A percentile compares a stretch with the other conserved stretches of the same genome.
Evolutionary conservation across 2,113 vertebrate genomes (phyloP).

Genomic region (Carollia perspicillata): DNA sequence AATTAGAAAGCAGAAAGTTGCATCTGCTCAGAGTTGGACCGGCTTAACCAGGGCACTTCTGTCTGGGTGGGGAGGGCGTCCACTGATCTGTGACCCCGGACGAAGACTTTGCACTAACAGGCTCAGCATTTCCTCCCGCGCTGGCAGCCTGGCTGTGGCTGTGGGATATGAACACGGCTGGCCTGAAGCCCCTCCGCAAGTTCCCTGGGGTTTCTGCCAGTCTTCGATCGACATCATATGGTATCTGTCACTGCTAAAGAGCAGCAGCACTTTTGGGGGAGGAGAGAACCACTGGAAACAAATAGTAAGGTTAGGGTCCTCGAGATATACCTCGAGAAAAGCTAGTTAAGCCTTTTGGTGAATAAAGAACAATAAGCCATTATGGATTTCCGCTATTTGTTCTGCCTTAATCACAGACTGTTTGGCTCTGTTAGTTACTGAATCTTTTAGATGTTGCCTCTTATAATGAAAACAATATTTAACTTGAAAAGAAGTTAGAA

Average conservation of each 20-base stretch:
- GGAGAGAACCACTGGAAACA: background rate
- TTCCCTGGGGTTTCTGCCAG: background rate
- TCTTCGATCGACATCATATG: fast-evolving
- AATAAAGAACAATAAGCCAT: background rate
- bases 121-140: background rate
- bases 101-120: background rate
- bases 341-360: background rate
- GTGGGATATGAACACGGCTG: background rate
- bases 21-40: background rate
- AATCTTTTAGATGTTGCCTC: background rate
- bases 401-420: background rate
- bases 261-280: background rate
- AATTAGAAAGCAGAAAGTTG: background rate
- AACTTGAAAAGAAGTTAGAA: background rate
- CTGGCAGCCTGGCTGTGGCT: background rate
- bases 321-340: background rate
- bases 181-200: background rate
- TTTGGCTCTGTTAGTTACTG: background rate
- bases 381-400: background rate
- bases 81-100: background rate
- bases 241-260: background rate
- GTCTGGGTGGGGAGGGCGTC: too few species aligned
- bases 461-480: slow-evolving; percentile 2
- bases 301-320: background rate
- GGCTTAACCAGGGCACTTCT: background rate